These are phyloP conservation scores for Cephalopterus ornatus DNA, from an alignment of 2,113 vertebrate species.

Conservation along the genomic window DNA sequence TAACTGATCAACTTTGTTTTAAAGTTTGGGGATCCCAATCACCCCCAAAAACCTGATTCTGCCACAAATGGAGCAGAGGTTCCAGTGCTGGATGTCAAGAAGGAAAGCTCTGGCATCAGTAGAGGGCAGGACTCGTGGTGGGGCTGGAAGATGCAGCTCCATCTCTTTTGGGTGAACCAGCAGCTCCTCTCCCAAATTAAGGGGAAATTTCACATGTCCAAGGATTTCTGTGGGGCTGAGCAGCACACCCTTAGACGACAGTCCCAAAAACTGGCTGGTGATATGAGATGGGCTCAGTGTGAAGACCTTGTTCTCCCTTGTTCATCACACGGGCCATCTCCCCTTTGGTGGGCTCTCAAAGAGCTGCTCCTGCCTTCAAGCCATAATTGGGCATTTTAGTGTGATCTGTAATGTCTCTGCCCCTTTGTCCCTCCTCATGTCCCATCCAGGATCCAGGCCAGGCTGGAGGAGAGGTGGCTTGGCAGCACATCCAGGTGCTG, in stretches of 20 bases:
- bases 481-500: not conserved
- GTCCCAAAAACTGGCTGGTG: not conserved
- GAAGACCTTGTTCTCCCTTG: not conserved
- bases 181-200: not conserved
- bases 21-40: not conserved
- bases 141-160: not conserved
- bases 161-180: not conserved
- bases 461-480: not conserved
- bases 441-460: not conserved
- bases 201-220: not conserved
- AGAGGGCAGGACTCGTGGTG: fast-evolving
- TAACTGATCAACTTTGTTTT: not conserved
- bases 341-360: not conserved
- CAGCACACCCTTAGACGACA: not conserved
- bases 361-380: not conserved
- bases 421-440: not conserved
- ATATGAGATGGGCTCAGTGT: not conserved
- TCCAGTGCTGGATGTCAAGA: not conserved
- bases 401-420: not conserved
- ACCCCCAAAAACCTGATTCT: not conserved
- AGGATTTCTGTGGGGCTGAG: not conserved
- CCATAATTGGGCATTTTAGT: fast-evolving
- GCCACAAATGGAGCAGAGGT: not conserved
- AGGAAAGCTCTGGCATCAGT: not conserved
- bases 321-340: not conserved